Conservation (phyloP, 2,797 vertebrate species). For the Sebastes oblongus region DNA sequence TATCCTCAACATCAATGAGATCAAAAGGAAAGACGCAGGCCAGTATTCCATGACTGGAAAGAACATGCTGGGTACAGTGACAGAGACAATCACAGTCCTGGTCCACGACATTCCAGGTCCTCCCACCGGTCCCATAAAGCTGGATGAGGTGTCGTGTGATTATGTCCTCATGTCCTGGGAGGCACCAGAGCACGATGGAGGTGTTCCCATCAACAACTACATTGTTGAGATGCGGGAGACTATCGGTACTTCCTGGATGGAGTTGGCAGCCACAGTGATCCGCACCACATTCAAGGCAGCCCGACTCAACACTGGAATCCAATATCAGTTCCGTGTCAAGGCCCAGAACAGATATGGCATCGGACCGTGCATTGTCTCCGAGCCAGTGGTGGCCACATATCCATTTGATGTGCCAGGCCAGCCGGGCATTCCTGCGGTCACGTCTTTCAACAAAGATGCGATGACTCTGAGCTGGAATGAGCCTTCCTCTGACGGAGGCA, state of each 20-base stretch:
- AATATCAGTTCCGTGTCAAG: constrained; percentile 97
- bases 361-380: constrained; percentile 89
- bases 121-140: constrained; percentile 94
- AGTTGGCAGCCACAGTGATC: constrained; percentile 95
- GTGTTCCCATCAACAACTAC: constrained; percentile 97
- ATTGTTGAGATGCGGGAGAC: constrained; percentile 97
- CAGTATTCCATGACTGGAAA: constrained; percentile 92
- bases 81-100: constrained; percentile 90
- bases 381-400: constrained; percentile 90
- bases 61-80: constrained; percentile 93
- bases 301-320: constrained; percentile 90
- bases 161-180: constrained; percentile 95
- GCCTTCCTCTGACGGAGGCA: constrained; percentile 94
- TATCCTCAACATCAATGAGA: constrained; percentile 93
- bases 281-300: constrained; percentile 97
- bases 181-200: constrained; percentile 93
- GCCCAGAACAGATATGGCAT: constrained; percentile 97
- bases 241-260: constrained; percentile 94
- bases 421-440: constrained; percentile 91
- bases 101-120: constrained; percentile 97
- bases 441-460: constrained; percentile 91
- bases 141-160: constrained; percentile 97
- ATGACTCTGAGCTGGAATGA: constrained; percentile 98
- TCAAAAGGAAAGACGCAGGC: constrained; percentile 90
- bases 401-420: constrained; percentile 96